Evolutionary conservation across 2,888 invertebrate species (phyloP), one percentile per base, ranked within the genome.

Genomic region (Callyntrura sp.): DNA sequence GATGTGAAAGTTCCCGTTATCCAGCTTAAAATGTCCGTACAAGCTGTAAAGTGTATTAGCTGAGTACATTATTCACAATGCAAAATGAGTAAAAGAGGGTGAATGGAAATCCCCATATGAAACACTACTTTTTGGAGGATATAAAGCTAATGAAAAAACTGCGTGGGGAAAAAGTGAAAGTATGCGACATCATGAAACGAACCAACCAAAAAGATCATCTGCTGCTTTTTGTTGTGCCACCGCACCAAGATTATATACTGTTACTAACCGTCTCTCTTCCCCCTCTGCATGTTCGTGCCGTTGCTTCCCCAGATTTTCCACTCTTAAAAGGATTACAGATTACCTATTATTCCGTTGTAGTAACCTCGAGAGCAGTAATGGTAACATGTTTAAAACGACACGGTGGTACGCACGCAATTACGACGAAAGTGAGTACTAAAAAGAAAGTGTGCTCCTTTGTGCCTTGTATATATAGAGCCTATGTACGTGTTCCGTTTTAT

Each of bases 1-100:
- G 83, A 68, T 68, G n/a, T n/a, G n/a, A 48, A 68, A 83, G 43
- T 83, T 83, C 83, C 83, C 83, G 68, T 48, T 20, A 9, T 55
- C 68, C 23, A 68, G 48, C 68, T n/a, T 9, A 81, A 45, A 5
- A 45, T 45, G 11, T 8, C 45, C 45, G 45, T 45, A 45, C 6
- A 45, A 45, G n/a, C n/a, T n/a, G n/a, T n/a, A n/a, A n/a, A n/a
- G n/a, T n/a, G n/a, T n/a, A n/a, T n/a, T n/a, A n/a, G n/a, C n/a
- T n/a, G n/a, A n/a, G n/a, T n/a, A n/a, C n/a, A n/a, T n/a, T n/a
- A n/a, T n/a, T n/a, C n/a, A 45, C 6, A 11, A 45, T 11, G 11
- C 6, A 45, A 45, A 45, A 45, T 8, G 11, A 45, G 45, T 45
- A 45, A 45, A 11, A 45, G 45, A 8, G 45, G 8, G 45, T 11